phyloP scores from a whole-genome alignment of 2,113 vertebrate genomes.

The Heterocephalus glaber region DNA sequence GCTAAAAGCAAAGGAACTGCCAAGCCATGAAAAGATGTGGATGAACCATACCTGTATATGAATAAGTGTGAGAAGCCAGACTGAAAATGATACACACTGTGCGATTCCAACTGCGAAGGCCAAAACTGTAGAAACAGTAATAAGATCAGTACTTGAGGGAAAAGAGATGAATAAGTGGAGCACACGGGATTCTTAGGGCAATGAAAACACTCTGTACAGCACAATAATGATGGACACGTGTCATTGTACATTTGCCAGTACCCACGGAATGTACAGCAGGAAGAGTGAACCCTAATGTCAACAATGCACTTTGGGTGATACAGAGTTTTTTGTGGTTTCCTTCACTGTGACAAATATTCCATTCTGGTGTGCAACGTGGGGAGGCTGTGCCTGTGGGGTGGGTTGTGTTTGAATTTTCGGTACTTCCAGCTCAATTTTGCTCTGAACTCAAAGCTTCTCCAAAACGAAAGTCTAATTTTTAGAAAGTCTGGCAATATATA shows the following conservation, averaged over 20 bases:
- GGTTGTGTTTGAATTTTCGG: neutral
- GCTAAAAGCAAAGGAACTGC: neutral
- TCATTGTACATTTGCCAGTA: too few species aligned
- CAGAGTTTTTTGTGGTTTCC: accelerated
- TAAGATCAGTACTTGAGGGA: neutral
- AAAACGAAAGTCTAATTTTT: neutral
- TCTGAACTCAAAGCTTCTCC: neutral
- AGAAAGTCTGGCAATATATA: neutral
- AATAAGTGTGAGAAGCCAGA: neutral
- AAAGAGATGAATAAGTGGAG: neutral
- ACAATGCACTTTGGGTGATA: too few species aligned
- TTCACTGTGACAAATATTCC: neutral
- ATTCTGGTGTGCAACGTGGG: neutral
- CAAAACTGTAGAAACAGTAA: neutral
- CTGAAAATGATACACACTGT: neutral
- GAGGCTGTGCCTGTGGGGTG: too few species aligned
- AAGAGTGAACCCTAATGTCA: neutral
- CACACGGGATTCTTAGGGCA: too few species aligned
- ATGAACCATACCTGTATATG: neutral
- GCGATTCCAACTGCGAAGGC: neutral
- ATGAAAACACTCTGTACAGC: too few species aligned
- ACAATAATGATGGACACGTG: accelerated
- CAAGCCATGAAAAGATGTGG: neutral
- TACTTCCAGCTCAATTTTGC: neutral
- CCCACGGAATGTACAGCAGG: neutral